Evolutionary conservation across 2,113 vertebrate genomes (phyloP).

Genomic region (Tetrax tetrax): DNA sequence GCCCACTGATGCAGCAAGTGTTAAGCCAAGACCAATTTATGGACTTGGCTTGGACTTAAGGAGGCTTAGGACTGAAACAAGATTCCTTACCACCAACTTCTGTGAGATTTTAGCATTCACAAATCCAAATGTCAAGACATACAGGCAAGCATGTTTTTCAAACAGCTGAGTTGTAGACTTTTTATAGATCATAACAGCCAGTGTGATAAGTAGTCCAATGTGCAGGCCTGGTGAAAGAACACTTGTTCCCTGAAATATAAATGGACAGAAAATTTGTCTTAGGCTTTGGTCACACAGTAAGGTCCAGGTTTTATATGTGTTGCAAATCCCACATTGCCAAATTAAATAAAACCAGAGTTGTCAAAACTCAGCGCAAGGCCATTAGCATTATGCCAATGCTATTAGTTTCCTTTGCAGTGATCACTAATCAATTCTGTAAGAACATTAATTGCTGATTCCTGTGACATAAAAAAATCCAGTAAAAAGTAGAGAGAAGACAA

Average conservation of each 20-base stretch:
- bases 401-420: neutral
- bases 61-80: neutral
- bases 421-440: neutral
- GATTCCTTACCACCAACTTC: slow-evolving; percentile 90
- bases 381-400: neutral
- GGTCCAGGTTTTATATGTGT: neutral
- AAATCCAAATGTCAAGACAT: slow-evolving; percentile 91
- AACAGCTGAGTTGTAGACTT: slow-evolving; percentile 92
- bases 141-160: slow-evolving; percentile 92
- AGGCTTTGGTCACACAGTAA: neutral
- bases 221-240: slow-evolving; percentile 93
- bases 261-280: neutral
- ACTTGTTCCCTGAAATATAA: slow-evolving; percentile 88
- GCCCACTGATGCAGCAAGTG: neutral
- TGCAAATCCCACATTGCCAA: too few relatives aligned
- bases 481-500: neutral
- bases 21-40: neutral
- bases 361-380: neutral
- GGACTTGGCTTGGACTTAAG: too few relatives aligned
- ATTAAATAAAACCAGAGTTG: neutral
- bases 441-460: neutral
- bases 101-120: slow-evolving; percentile 94
- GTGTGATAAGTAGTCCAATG: slow-evolving; percentile 86
- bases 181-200: slow-evolving; percentile 94
- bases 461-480: neutral